These are phyloP conservation scores for Lophotis ruficrista DNA, from an alignment of 2,113 vertebrate species.

Conservation along the genomic window DNA sequence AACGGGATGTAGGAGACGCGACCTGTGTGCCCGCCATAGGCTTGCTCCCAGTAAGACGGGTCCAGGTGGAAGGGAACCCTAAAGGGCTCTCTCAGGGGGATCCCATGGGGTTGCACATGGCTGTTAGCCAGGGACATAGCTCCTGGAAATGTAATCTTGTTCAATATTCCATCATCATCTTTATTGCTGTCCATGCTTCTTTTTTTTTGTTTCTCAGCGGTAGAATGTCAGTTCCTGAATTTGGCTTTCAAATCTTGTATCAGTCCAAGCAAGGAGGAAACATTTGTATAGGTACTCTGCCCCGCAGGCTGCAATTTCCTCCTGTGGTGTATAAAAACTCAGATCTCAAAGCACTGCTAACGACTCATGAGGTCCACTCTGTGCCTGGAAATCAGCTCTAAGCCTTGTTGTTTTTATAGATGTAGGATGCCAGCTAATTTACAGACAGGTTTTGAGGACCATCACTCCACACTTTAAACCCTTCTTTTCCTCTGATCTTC, in stretches of 20 bases:
- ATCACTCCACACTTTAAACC: constrained; percentile 58
- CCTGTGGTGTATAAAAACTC: neutral
- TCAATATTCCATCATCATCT: neutral
- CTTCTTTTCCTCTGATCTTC: constrained; percentile 71
- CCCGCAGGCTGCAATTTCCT: neutral
- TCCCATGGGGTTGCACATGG: constrained; percentile 2
- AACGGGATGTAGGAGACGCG: constrained; percentile 75
- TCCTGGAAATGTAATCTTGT: constrained; percentile 64
- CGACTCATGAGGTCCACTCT: neutral
- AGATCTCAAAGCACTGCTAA: constrained; percentile 1
- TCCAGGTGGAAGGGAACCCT: constrained; percentile 74
- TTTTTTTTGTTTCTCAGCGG: neutral
- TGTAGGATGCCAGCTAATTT: constrained; percentile 31
- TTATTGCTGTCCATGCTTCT: constrained; percentile 62
- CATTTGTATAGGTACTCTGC: constrained; percentile 10
- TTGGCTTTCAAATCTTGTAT: neutral
- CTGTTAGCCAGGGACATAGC: constrained; percentile 52
- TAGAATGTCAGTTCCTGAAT: neutral
- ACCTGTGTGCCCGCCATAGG: constrained; percentile 49
- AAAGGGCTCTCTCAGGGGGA: constrained; percentile 52
- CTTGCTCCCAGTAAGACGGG: constrained; percentile 64
- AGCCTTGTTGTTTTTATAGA: constrained; percentile 41
- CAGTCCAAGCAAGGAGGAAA: neutral
- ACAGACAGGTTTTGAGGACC: constrained; percentile 30
- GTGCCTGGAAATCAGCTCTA: constrained; percentile 11